These are phyloP conservation scores for Pangasianodon hypophthalmus DNA, from an alignment of 2,113 vertebrate species.

Conservation along the genomic window DNA sequence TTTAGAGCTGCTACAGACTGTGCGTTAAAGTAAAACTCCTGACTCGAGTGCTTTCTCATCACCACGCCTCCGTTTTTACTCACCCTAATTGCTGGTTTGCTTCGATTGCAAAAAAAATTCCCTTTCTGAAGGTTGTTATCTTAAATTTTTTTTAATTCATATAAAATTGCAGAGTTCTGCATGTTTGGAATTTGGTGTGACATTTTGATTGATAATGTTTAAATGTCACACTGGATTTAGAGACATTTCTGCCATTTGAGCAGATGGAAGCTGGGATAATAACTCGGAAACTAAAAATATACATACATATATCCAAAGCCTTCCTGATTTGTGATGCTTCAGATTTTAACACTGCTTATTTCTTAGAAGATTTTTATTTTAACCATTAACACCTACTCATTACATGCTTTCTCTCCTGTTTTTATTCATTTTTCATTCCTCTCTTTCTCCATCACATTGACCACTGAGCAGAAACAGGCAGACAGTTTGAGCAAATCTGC, in stretches of 20 bases:
- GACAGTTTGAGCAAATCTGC: neutral
- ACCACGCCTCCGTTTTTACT: neutral
- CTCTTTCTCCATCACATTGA: neutral
- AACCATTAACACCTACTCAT: neutral
- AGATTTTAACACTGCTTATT: neutral
- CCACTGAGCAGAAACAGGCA: neutral
- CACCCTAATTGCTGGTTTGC: neutral
- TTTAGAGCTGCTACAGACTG: neutral
- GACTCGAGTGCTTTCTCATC: neutral
- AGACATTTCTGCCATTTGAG: neutral
- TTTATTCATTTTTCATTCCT: neutral
- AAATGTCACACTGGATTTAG: slow-evolving; percentile 2
- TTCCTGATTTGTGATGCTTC: neutral
- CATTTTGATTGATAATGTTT: slow-evolving; percentile 2
- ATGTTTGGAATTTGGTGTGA: neutral
- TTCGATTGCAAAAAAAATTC: neutral
- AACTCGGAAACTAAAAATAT: neutral
- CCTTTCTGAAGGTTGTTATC: too few relatives aligned
- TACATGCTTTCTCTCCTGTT: neutral
- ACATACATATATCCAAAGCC: neutral
- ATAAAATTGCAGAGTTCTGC: neutral
- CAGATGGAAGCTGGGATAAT: neutral
- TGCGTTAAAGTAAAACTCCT: neutral
- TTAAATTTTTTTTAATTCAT: neutral
- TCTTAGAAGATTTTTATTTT: too few relatives aligned